Conservation (phyloP, 2,888 invertebrate genomes). For the Dynastes grantii region DNA sequence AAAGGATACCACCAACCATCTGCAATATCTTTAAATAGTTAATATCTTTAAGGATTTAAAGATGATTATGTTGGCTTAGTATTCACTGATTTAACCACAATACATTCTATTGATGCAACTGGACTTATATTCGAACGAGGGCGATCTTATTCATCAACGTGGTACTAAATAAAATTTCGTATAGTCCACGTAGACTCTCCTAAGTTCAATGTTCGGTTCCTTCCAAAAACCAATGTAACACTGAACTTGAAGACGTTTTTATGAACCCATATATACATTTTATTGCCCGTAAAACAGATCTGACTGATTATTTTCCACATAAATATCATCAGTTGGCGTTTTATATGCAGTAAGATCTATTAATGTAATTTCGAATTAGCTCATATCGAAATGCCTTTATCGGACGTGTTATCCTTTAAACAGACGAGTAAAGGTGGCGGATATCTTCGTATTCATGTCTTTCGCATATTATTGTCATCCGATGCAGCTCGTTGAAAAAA, state of each 20-base stretch:
- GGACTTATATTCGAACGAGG: too few species aligned
- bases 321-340: constrained; percentile 8
- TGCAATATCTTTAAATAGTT: too few species aligned
- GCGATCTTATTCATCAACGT: too few species aligned
- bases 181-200: neutral
- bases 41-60: too few species aligned
- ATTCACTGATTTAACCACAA: too few species aligned
- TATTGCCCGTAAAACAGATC: constrained; percentile 35
- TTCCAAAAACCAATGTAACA: constrained; percentile 9
- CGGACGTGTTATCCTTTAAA: neutral
- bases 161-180: neutral
- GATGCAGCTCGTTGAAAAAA: constrained; percentile 6
- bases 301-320: constrained; percentile 16
- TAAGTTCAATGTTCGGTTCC: constrained; percentile 7
- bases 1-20: too few species aligned
- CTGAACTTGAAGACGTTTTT: constrained; percentile 41
- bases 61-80: too few species aligned
- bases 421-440: neutral
- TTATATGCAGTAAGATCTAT: constrained; percentile 3
- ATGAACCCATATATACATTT: constrained; percentile 35
- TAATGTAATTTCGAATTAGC: constrained; percentile 3
- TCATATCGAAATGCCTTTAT: neutral
- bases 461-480: neutral
- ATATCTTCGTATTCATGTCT: constrained; percentile 5
- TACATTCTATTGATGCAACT: too few species aligned